Evolutionary conservation across 2,113 vertebrate species (phyloP), one percentile per base, ranked within the genome.

Genomic region (Ia io): DNA sequence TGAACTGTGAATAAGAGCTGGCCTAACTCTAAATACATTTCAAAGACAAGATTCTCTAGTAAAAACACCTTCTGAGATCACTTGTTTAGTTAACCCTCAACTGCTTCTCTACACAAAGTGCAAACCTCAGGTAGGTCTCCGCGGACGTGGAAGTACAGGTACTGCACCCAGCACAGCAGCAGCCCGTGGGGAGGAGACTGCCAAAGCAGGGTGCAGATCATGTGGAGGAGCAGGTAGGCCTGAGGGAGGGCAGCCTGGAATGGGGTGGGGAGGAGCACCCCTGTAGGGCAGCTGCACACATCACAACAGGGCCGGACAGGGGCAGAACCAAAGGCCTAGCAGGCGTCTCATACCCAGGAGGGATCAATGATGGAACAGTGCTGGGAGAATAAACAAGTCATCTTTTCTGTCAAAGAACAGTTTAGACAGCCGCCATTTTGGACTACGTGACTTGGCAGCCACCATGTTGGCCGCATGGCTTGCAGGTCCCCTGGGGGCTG

Each of bases 301-400:
- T 20, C 70, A 37, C 32, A 40, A 0, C 0, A 6, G 85, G 44
- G 10, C 22, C 20, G 8, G 56, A 18, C 17, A 5, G 59, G 28
- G n/a, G 63, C 59, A 51, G n/a, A 28, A 14, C 71, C 59, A 17
- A 4, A 13, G 0, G 35, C 69, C 67, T 18, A 37, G 69, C 35
- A 70, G 35, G 35, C 3, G 22, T 25, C 53, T 9, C 56, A 59
- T 4, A 9, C 56, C 47, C 56, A 9, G 9, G 56, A 9, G 56
- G 56, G 56, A 10, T 14, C 2, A 44, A 47, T 2, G 49, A 10
- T 0, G 6, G 42, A 5, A 23, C 20, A 7, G 10, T 0, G 44
- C n/a, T 23, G 18, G 18, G 49, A 51, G 49, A 51, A 51, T 18
- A 5, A 18, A 51, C 49, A 17, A 51, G 49, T 18, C 49, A 17